A percentile compares a stretch with the other conserved stretches of the same genome.
These are phyloP conservation scores for Etheostoma cragini DNA, from an alignment of 2,113 vertebrate species.

Conservation along the genomic window DNA sequence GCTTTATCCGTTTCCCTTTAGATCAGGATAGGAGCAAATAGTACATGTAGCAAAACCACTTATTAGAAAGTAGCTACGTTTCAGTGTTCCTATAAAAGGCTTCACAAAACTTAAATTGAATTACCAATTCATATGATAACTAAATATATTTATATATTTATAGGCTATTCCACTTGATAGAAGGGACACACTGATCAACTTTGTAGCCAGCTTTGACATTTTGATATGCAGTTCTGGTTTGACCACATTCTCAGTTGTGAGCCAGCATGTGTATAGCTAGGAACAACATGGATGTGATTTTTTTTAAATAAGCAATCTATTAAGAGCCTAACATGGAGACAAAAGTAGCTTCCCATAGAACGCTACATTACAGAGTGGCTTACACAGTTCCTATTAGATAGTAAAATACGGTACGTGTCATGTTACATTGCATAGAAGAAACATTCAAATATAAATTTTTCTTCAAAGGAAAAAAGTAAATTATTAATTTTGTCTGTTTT, in stretches of 20 bases:
- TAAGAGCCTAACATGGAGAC: too few relatives aligned
- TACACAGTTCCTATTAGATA: not conserved
- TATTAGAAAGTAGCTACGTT: too few relatives aligned
- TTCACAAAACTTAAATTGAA: not conserved
- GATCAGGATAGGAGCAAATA: not conserved
- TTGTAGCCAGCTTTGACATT: not conserved
- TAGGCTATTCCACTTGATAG: not conserved
- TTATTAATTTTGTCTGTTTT: not conserved
- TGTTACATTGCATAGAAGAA: not conserved
- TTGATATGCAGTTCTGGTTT: not conserved
- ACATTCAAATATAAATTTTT: not conserved
- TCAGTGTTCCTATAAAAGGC: not conserved
- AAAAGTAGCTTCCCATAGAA: not conserved
- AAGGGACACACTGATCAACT: not conserved
- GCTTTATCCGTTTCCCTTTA: not conserved
- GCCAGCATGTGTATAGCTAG: not conserved
- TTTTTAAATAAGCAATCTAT: not conserved
- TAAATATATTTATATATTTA: not conserved
- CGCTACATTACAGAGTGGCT: not conserved
- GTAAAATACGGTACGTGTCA: not conserved
- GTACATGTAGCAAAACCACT: not conserved
- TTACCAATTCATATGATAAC: not conserved
- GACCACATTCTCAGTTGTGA: not conserved
- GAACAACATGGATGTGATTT: not conserved
- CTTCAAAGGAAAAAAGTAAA: not conserved